These are phyloP conservation scores for Hormiphora californensis DNA, from an alignment of 37 sponge, comb jelly and placozoan species.

Conservation along the genomic window DNA sequence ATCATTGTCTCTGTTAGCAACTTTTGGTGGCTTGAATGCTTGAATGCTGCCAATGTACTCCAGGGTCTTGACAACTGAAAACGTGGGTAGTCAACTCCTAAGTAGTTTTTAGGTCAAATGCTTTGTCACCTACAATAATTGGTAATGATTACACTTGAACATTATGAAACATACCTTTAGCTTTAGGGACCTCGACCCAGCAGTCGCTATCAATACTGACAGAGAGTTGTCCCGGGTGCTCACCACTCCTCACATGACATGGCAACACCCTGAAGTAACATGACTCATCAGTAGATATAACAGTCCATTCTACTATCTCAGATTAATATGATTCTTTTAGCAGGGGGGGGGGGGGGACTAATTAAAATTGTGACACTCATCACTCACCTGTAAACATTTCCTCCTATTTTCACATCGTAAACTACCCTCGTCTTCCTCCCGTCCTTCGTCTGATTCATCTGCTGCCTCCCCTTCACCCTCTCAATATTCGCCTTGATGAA, in stretches of 20 bases:
- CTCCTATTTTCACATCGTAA: not conserved
- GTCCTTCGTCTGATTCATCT: not conserved
- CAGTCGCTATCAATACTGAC: not conserved
- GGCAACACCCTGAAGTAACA: not conserved
- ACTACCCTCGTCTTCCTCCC: slow-evolving; percentile 12
- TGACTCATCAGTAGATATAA: no score
- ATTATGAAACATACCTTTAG: not conserved
- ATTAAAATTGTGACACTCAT: no score
- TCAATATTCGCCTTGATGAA: slow-evolving; percentile 11
- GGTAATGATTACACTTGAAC: not conserved
- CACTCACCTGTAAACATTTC: not conserved
- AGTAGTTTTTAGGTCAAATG: not conserved
- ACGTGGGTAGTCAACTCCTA: not conserved
- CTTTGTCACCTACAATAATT: not conserved
- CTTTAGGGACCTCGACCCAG: not conserved
- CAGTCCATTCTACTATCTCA: no score
- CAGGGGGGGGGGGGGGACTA: no score
- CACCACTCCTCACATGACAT: not conserved
- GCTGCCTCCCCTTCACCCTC: not conserved
- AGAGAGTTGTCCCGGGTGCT: not conserved
- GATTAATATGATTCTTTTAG: no score
- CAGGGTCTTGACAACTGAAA: not conserved
- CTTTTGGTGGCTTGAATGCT: not conserved
- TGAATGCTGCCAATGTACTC: slow-evolving; percentile 29
- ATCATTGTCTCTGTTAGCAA: not conserved